Evolutionary conservation across 1,140 invertebrate genomes (phyloP), one percentile per base, ranked within the genome.

Genomic region (Bathynomus jamesi): DNA sequence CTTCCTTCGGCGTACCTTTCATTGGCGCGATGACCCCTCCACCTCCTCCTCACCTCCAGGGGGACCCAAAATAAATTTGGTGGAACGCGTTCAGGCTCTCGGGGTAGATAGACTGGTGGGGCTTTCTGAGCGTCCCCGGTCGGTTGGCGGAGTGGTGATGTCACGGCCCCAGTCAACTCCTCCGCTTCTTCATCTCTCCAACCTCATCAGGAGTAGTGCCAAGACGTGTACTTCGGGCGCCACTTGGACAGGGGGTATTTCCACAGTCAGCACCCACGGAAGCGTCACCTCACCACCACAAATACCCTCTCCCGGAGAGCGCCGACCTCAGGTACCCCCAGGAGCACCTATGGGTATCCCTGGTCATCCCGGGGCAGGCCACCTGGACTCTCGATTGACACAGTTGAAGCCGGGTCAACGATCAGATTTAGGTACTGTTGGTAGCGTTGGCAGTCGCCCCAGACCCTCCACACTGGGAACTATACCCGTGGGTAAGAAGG

Each of bases 51-150:
- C 61, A 32, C 77, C 78, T 27, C 68, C 80, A 78, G 78, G 78
- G 4, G 78, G 85, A 29, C 80, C 83, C 2, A 83, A 85, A 5
- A 82, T 86, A 72, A 84, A 87, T 63, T 79, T 90, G 0, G 85
- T 90, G 5, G 87, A 89, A 68, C 89, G 87, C 78, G 85, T 90
- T 11, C 88, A 90, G 80, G 86, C 86, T 70, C 86, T 89, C 31
- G 88, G 88, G 53, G 84, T 90, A 25, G 86, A 88, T 65, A 86
- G 86, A 67, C 86, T 90, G 24, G 88, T 89, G 82, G 83, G 85
- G 0, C 81, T 81, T 1, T 81, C 80, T 10, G 73, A 80, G n/a
- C 84, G 85, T 1, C 85, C 86, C 1, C 79, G 87, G 17, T 85
- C 85, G 13, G 79, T 87, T 8, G 87, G 87, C 64, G 85, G 85